phyloP scores from a whole-genome alignment of 2,888 invertebrate species.

The Lycia hirtaria region DNA sequence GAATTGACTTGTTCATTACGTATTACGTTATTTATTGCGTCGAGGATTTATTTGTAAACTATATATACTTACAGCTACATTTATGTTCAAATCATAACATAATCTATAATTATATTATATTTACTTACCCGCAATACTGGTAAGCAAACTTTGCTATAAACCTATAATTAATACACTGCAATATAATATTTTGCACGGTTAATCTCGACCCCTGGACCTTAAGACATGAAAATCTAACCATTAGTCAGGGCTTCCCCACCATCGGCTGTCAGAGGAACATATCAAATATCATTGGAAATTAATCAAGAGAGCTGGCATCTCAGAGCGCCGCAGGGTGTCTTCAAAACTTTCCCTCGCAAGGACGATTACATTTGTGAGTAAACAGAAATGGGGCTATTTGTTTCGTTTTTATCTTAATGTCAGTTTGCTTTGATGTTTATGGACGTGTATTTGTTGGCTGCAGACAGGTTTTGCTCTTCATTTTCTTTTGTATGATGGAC shows the following conservation, averaged over 20 bases:
- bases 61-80: too few species aligned
- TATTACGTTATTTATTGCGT: too few species aligned
- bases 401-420: constrained; percentile 37
- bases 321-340: constrained; percentile 49
- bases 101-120: not conserved
- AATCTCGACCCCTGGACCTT: constrained; percentile 57
- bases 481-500: not conserved
- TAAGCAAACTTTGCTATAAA: constrained; percentile 14
- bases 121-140: not conserved
- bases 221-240: constrained; percentile 75
- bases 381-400: constrained; percentile 39
- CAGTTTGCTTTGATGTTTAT: constrained; percentile 36
- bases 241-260: constrained; percentile 73
- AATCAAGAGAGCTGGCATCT: constrained; percentile 65
- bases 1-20: too few species aligned
- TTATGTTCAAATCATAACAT: too few species aligned
- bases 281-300: constrained; percentile 82
- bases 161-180: constrained; percentile 58
- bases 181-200: constrained; percentile 67
- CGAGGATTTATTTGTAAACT: too few species aligned
- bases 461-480: constrained; percentile 1
- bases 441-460: constrained; percentile 19
- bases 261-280: constrained; percentile 70
- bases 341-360: constrained; percentile 45
- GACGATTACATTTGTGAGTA: constrained; percentile 42